Percentiles rank a stretch among this genome's conserved stretches.
These are phyloP conservation scores for Eublepharis macularius DNA, from an alignment of 2,113 vertebrate genomes.

Conservation along the genomic window DNA sequence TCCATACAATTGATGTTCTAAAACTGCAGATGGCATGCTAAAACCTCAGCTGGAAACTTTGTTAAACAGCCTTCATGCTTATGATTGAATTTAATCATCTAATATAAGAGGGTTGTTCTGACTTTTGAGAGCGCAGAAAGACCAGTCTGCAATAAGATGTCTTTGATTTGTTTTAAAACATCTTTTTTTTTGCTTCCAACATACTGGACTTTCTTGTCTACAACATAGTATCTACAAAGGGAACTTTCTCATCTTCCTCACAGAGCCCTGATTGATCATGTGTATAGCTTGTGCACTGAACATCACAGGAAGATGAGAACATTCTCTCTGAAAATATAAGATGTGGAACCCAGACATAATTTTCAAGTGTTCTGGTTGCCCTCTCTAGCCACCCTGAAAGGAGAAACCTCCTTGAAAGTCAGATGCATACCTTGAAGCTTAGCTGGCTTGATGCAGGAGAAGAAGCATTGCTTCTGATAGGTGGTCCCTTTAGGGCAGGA, in stretches of 20 bases:
- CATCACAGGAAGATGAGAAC: background rate
- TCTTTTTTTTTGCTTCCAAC: background rate
- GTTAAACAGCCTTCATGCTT: background rate
- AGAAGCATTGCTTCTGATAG: conserved; percentile 85
- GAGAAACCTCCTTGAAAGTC: rapidly evolving
- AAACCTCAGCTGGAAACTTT: background rate
- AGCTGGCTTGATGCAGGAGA: conserved; percentile 91
- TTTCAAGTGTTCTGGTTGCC: background rate
- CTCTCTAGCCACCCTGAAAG: background rate
- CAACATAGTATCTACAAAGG: background rate
- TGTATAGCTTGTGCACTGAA: background rate
- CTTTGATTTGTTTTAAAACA: background rate
- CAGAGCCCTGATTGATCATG: background rate
- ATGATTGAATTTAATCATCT: background rate
- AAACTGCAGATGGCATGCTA: background rate
- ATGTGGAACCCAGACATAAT: background rate
- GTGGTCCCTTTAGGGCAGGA: conserved; percentile 86
- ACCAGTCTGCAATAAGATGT: too few species aligned
- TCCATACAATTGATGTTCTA: background rate
- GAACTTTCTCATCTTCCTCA: background rate
- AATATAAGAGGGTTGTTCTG: background rate
- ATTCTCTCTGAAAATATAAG: background rate
- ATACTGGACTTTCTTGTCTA: background rate
- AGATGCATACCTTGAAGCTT: conserved; percentile 88
- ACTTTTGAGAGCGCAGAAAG: background rate